These are phyloP conservation scores for Turritopsis dohrnii DNA, from an alignment of 30 jellyfish, hydroid and myxozoan genomes.

Conservation along the genomic window DNA sequence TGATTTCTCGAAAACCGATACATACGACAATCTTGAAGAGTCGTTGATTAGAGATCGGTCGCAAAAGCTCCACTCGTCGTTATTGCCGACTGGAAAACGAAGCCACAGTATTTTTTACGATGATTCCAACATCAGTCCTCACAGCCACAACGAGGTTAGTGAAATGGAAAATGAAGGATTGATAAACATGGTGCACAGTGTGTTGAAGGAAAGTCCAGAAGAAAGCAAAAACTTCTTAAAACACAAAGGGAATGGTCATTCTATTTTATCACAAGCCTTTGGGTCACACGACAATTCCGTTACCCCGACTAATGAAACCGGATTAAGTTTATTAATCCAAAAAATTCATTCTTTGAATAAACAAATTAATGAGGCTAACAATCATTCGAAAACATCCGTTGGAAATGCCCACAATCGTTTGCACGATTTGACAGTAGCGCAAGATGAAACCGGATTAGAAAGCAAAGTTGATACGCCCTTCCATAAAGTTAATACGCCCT, in stretches of 20 bases:
- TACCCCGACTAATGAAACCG: not conserved
- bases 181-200: conserved; percentile 30
- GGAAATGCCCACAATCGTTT: not conserved
- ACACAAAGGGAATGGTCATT: not conserved
- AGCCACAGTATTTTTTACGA: not conserved
- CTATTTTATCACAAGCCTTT: not conserved
- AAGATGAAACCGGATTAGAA: not conserved
- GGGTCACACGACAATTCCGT: not conserved
- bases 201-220: conserved; percentile 18
- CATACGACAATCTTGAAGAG: conserved; percentile 2
- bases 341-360: conserved; percentile 1
- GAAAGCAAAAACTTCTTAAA: conserved; percentile 27
- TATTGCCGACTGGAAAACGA: not conserved
- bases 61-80: not conserved
- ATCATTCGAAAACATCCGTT: not conserved
- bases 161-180: conserved; percentile 17
- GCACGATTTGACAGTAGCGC: no score
- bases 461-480: not conserved
- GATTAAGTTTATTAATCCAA: not conserved
- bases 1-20: conserved; percentile 1
- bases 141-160: not conserved
- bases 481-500: not conserved
- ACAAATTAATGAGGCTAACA: conserved; percentile 13
- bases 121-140: not conserved
- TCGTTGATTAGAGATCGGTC: not conserved